Percentiles rank a stretch among this genome's conserved stretches.
Evolutionary conservation across 2,113 vertebrate genomes (phyloP).

Genomic region (Corvus cornix): DNA sequence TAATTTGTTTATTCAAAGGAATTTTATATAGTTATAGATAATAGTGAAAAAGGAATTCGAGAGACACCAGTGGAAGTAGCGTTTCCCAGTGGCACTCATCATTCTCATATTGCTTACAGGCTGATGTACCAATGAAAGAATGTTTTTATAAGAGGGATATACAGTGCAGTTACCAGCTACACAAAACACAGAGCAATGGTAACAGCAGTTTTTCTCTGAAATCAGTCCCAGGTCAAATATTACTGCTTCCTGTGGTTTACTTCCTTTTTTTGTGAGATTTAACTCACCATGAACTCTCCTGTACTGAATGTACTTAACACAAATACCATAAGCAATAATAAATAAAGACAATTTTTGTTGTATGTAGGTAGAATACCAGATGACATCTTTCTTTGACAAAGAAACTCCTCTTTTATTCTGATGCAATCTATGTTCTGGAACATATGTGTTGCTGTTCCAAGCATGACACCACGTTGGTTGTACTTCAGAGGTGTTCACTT

Average conservation of each 20-base stretch:
- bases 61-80: neutral
- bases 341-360: neutral
- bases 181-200: neutral
- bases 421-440: constrained; percentile 63
- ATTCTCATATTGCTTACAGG: neutral
- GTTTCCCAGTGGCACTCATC: neutral
- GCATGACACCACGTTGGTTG: constrained; percentile 65
- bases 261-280: neutral
- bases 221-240: neutral
- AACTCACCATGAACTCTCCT: neutral
- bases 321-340: neutral
- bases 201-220: neutral
- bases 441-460: constrained; percentile 66
- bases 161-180: neutral
- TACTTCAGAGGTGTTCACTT: constrained; percentile 69
- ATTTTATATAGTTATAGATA: neutral
- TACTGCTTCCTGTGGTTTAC: neutral
- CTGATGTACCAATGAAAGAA: neutral
- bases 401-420: constrained; percentile 36
- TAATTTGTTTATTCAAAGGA: neutral
- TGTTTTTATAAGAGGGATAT: neutral
- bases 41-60: neutral
- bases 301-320: neutral
- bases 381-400: constrained; percentile 30
- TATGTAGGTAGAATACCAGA: neutral